phyloP scores from a whole-genome alignment of 2,797 vertebrate species.

The Spinus olivaceus region DNA sequence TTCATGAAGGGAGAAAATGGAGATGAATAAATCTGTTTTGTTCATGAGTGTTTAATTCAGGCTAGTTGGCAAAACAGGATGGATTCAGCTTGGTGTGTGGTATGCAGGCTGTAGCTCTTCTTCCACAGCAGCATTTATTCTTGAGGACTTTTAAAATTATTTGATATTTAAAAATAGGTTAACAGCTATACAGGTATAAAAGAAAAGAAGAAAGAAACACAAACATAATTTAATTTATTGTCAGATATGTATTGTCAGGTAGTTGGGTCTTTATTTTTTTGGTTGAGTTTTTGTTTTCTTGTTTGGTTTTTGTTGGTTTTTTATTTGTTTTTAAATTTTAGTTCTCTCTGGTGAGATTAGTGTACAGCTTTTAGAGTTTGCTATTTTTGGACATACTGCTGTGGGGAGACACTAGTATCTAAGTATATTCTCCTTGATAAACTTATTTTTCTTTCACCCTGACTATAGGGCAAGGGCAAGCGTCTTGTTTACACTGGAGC shows the following conservation, averaged over 20 bases:
- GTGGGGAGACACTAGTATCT: neutral
- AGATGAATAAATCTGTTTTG: neutral
- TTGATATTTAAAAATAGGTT: neutral
- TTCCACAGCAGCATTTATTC: neutral
- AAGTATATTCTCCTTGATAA: neutral
- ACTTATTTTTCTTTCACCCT: neutral
- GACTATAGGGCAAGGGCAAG: fast-evolving
- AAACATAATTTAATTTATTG: neutral
- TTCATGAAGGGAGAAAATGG: neutral
- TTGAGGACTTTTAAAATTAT: neutral
- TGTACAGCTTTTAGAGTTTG: neutral
- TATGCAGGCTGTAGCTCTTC: neutral
- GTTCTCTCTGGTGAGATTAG: neutral
- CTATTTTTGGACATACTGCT: neutral
- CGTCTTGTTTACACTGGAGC: neutral
- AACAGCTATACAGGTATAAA: neutral
- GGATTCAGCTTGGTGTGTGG: neutral
- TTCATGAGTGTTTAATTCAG: neutral
- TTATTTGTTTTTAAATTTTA: neutral
- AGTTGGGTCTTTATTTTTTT: neutral
- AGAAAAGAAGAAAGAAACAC: neutral
- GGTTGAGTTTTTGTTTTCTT: neutral
- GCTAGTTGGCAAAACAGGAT: neutral
- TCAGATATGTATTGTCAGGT: neutral
- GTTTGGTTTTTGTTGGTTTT: neutral